phyloP scores from a whole-genome alignment of 2,113 vertebrate species.

The Chionomys nivalis region DNA sequence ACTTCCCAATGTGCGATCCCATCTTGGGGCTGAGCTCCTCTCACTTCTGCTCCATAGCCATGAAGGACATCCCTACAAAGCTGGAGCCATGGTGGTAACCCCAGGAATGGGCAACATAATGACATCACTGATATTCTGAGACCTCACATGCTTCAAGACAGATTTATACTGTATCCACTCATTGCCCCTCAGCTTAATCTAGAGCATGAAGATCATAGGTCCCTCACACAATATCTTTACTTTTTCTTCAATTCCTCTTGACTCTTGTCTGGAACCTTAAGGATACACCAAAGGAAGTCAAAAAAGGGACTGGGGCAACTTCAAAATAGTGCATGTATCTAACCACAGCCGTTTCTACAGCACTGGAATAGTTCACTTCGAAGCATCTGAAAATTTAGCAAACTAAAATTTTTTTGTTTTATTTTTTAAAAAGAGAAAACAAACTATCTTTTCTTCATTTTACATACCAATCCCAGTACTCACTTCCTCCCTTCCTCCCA shows the following conservation, averaged over 20 bases:
- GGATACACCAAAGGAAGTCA: background rate
- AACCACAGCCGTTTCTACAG: background rate
- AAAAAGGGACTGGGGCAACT: background rate
- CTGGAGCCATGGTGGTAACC: background rate
- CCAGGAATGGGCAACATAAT: background rate
- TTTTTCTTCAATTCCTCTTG: background rate
- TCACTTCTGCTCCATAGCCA: background rate
- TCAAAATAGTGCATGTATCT: background rate
- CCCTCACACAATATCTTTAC: background rate
- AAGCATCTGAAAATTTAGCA: constrained; percentile 35
- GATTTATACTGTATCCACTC: background rate
- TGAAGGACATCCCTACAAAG: background rate
- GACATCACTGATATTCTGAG: background rate
- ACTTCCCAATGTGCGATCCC: background rate
- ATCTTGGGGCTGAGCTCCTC: background rate
- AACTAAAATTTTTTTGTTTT: background rate
- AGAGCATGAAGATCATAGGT: background rate
- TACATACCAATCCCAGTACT: too few relatives aligned
- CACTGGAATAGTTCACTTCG: constrained; percentile 16
- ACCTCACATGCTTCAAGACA: background rate
- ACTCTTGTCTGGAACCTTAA: background rate
- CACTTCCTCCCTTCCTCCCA: too few relatives aligned
- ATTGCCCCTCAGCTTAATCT: background rate
- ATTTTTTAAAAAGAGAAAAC: too few relatives aligned
- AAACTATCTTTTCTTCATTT: too few relatives aligned